Evolutionary conservation across 1,140 invertebrate genomes (phyloP).

Genomic region (Pseudomyrmex gracilis): DNA sequence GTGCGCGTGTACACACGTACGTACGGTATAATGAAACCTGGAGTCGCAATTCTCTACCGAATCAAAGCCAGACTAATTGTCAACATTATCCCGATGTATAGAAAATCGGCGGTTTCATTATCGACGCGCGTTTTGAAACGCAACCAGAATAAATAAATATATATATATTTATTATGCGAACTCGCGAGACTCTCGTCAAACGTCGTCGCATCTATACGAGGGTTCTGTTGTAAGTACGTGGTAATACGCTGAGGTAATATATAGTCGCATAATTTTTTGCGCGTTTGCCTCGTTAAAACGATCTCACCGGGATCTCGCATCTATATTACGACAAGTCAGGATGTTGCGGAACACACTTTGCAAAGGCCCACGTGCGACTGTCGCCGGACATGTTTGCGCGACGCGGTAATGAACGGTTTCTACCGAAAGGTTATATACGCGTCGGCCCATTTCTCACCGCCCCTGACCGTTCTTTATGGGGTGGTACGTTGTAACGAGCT

Average conservation of each 20-base stretch:
- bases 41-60: conserved; percentile 70
- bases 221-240: too few relatives aligned
- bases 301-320: not conserved
- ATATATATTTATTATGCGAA: conserved; percentile 62
- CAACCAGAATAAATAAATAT: conserved; percentile 60
- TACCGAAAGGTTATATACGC: conserved; percentile 52
- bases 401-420: conserved; percentile 58
- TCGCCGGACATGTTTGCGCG: conserved; percentile 27
- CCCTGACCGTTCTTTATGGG: conserved; percentile 56
- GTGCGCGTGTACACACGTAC: not conserved
- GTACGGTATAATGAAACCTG: conserved; percentile 67
- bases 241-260: not conserved
- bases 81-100: conserved; percentile 65
- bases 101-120: conserved; percentile 69
- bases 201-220: not conserved
- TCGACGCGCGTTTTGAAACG: not conserved
- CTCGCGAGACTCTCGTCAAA: not conserved
- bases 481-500: conserved; percentile 60
- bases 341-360: conserved; percentile 12
- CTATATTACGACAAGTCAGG: not conserved
- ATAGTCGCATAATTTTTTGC: not conserved
- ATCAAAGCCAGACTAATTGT: conserved; percentile 72
- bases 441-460: conserved; percentile 50
- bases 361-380: conserved; percentile 52
- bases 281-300: not conserved